Percentiles rank a stretch among this genome's conserved stretches.
phyloP scores from a whole-genome alignment of 2,888 invertebrate species.

The Eulithis testata region DNA sequence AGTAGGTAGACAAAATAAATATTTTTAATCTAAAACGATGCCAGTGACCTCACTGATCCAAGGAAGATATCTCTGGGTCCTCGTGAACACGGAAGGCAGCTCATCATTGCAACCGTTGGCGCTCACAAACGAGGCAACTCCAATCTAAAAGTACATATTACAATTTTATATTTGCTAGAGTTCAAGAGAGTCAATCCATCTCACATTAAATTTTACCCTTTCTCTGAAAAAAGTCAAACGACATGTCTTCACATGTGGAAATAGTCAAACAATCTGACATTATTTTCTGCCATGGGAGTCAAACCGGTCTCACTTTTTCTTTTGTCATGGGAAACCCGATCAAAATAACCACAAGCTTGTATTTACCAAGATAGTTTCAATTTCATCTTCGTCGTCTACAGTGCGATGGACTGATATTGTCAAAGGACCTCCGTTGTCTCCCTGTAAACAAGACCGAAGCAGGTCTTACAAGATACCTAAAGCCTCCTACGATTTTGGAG shows the following conservation, averaged over 20 bases:
- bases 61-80: conserved; percentile 65
- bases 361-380: conserved; percentile 67
- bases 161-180: not conserved
- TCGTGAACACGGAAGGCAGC: conserved; percentile 72
- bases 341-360: not conserved
- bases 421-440: conserved; percentile 77
- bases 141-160: conserved; percentile 59
- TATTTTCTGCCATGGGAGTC: no score
- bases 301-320: no score
- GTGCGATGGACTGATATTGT: conserved; percentile 62
- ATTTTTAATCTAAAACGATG: conserved; percentile 51
- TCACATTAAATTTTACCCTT: no score
- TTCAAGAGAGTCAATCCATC: no score
- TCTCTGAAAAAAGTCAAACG: no score
- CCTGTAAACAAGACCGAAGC: conserved; percentile 54
- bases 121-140: conserved; percentile 70
- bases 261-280: no score
- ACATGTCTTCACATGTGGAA: no score
- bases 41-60: conserved; percentile 75
- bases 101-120: conserved; percentile 66
- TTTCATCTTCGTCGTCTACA: conserved; percentile 50
- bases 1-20: not conserved
- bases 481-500: no score
- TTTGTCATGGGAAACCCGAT: no score
- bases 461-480: no score